Evolutionary conservation across 2,888 invertebrate species (phyloP).

Genomic region (Tetrapedia diversipes): DNA sequence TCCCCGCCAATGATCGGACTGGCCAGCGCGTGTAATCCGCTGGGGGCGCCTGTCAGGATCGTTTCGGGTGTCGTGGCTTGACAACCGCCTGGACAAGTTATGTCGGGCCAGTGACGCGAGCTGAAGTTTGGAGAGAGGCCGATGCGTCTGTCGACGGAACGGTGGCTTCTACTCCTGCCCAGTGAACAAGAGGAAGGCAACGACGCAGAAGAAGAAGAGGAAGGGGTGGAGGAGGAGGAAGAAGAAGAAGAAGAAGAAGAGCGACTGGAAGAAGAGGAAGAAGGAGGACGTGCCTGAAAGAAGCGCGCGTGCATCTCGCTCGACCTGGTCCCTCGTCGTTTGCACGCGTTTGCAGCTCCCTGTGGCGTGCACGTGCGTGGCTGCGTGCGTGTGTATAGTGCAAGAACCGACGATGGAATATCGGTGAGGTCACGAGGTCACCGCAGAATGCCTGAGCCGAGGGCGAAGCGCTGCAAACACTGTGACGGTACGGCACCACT

Average conservation of each 20-base stretch:
- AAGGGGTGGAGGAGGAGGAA: constrained; percentile 17
- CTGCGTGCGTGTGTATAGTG: constrained; percentile 66
- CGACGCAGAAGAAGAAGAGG: constrained; percentile 30
- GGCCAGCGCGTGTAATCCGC: constrained; percentile 51
- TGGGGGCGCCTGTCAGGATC: constrained; percentile 41
- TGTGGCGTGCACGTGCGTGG: constrained; percentile 51
- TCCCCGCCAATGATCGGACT: constrained; percentile 51
- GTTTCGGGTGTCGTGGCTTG: constrained; percentile 40
- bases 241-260: background rate
- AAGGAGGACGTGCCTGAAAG: constrained; percentile 19
- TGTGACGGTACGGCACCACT: constrained; percentile 89
- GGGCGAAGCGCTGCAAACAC: constrained; percentile 96
- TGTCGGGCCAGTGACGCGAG: constrained; percentile 45
- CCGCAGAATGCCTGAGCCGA: constrained; percentile 87
- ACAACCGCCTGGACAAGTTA: constrained; percentile 48
- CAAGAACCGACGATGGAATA: constrained; percentile 80
- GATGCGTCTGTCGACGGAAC: constrained; percentile 52
- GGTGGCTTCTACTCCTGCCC: constrained; percentile 42
- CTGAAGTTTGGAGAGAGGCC: constrained; percentile 36
- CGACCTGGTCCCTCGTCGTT: constrained; percentile 30
- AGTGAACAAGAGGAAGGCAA: constrained; percentile 31
- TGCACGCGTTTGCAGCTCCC: constrained; percentile 49
- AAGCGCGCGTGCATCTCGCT: constrained; percentile 33
- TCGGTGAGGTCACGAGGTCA: constrained; percentile 82
- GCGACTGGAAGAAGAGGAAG: constrained; percentile 2